phyloP scores from a whole-genome alignment of 2,113 vertebrate species.

The Dunckerocampus dactyliophorus region DNA sequence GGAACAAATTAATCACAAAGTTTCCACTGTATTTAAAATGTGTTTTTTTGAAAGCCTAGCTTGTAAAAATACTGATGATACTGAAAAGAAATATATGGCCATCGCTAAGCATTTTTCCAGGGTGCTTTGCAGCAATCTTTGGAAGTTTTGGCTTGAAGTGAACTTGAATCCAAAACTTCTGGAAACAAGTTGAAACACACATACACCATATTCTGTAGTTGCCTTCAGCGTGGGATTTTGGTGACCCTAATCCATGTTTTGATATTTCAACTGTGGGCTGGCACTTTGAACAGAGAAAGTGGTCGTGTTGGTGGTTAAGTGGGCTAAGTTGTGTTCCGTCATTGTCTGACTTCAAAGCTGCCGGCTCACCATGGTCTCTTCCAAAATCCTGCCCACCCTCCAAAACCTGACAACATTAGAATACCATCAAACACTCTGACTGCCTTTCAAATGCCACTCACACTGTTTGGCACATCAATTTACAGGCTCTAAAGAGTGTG shows the following conservation, averaged over 20 bases:
- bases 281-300: constrained; percentile 37
- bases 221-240: constrained; percentile 37
- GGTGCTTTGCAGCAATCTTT: constrained; percentile 1
- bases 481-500: constrained; percentile 56
- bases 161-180: constrained; percentile 38
- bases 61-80: too few relatives aligned
- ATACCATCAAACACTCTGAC: constrained; percentile 67
- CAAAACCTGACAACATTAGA: constrained; percentile 68
- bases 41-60: too few relatives aligned
- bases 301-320: constrained; percentile 29
- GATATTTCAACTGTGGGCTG: constrained; percentile 52
- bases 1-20: too few relatives aligned
- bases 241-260: constrained; percentile 59
- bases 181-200: constrained; percentile 16
- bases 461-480: constrained; percentile 69
- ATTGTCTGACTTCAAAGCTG: constrained; percentile 71
- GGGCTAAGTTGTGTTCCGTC: constrained; percentile 42
- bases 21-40: too few relatives aligned
- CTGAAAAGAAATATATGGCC: neutral
- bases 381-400: constrained; percentile 44
- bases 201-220: constrained; percentile 3
- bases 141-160: constrained; percentile 27
- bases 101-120: neutral
- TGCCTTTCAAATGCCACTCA: constrained; percentile 70
- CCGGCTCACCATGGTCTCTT: constrained; percentile 44